Conservation (phyloP, 2,888 invertebrate genomes). For the Drosophila recens region DNA sequence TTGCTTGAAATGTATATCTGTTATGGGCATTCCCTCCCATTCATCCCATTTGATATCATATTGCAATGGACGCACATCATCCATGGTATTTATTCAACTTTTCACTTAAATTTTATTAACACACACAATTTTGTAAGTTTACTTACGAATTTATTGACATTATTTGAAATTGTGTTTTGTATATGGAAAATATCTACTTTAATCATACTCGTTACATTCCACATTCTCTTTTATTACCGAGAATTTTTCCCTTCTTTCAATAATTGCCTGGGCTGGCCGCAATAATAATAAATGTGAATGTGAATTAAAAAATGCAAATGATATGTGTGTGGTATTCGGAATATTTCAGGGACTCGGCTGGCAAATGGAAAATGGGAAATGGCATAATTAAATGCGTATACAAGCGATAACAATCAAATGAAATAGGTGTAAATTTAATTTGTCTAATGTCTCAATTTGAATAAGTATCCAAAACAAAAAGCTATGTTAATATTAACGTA, state of each 20-base stretch:
- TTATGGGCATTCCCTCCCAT: constrained; percentile 54
- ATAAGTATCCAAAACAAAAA: constrained; percentile 70
- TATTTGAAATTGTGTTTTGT: constrained; percentile 1
- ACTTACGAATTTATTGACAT: constrained; percentile 18
- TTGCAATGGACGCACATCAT: constrained; percentile 50
- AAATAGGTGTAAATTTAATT: constrained; percentile 84
- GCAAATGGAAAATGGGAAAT: constrained; percentile 11
- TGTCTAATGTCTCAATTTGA: constrained; percentile 85
- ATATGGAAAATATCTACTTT: not conserved
- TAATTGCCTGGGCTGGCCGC: constrained; percentile 52
- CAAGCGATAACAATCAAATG: constrained; percentile 82
- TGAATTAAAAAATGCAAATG: constrained; percentile 69
- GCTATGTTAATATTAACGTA: constrained; percentile 57
- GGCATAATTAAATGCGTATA: constrained; percentile 57
- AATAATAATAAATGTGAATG: constrained; percentile 66
- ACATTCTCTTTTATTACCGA: constrained; percentile 31
- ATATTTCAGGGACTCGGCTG: not conserved
- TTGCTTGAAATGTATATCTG: constrained; percentile 67
- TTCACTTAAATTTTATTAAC: constrained; percentile 12
- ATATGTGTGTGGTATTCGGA: constrained; percentile 20
- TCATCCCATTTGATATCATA: constrained; percentile 64
- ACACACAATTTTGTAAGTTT: not conserved
- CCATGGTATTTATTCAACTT: constrained; percentile 39
- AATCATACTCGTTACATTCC: not conserved
- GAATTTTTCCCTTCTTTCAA: constrained; percentile 27